Evolutionary conservation across 2,113 vertebrate species (phyloP).

Genomic region (Willisornis vidua): DNA sequence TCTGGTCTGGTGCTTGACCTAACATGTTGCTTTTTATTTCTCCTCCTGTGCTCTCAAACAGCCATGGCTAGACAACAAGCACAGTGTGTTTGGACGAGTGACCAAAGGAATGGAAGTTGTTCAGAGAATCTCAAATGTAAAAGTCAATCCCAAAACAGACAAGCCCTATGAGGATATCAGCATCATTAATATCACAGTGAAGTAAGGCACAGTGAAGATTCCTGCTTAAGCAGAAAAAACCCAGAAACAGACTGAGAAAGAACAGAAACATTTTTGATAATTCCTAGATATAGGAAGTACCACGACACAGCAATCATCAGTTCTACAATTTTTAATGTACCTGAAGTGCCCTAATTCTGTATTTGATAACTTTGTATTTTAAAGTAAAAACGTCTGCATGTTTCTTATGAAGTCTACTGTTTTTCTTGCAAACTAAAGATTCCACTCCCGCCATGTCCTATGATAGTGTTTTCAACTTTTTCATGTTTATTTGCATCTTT

Average conservation of each 20-base stretch:
- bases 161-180: conserved; percentile 98
- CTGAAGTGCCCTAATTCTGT: conserved; percentile 25
- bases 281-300: neutral
- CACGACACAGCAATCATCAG: neutral
- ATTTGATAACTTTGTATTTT: conserved; percentile 59
- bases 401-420: neutral
- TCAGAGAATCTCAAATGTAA: conserved; percentile 95
- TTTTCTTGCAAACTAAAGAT: conserved; percentile 4
- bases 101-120: conserved; percentile 98
- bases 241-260: neutral
- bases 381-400: neutral
- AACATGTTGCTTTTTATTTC: neutral
- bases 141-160: conserved; percentile 97
- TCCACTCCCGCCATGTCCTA: fast-evolving
- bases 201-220: conserved; percentile 71
- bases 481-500: neutral
- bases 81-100: conserved; percentile 95
- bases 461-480: neutral
- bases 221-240: neutral
- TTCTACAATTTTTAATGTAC: conserved; percentile 30
- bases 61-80: conserved; percentile 99
- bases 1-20: neutral
- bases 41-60: conserved; percentile 50
- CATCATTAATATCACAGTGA: conserved; percentile 97
- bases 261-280: neutral